Percentiles rank a stretch among this genome's conserved stretches.
Evolutionary conservation across 2,888 invertebrate genomes (phyloP).

Genomic region (Drosophila pegasa): DNA sequence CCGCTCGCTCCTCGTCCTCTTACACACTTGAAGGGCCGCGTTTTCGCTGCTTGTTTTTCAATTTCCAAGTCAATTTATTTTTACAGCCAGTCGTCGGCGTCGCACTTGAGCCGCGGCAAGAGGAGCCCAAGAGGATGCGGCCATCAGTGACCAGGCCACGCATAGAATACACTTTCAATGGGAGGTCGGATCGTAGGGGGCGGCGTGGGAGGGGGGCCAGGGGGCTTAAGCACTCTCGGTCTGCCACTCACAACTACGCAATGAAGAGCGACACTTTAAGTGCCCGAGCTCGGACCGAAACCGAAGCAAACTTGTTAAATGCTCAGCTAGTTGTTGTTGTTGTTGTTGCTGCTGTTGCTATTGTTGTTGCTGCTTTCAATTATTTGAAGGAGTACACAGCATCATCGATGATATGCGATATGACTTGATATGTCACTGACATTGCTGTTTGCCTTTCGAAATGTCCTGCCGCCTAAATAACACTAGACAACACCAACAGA

Average conservation of each 20-base stretch:
- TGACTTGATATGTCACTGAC: slow-evolving; percentile 53
- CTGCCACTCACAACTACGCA: slow-evolving; percentile 54
- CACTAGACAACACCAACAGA: slow-evolving; percentile 27
- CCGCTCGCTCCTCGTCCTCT: slow-evolving; percentile 41
- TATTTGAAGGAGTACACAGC: slow-evolving; percentile 37
- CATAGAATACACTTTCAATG: slow-evolving; percentile 23
- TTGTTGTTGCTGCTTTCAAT: slow-evolving; percentile 29
- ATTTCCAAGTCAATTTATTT: slow-evolving; percentile 81
- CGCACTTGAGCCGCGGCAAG: slow-evolving; percentile 45
- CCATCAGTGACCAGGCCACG: slow-evolving; percentile 46
- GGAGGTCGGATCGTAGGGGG: slow-evolving; percentile 24
- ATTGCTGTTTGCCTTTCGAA: slow-evolving; percentile 30
- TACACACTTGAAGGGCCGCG: slow-evolving; percentile 55
- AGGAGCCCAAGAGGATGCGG: slow-evolving; percentile 52
- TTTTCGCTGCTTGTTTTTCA: slow-evolving; percentile 67
- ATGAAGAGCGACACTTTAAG: slow-evolving; percentile 78
- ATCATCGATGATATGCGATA: slow-evolving; percentile 60
- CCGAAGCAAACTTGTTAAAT: slow-evolving; percentile 57
- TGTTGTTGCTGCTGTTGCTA: slow-evolving; percentile 5
- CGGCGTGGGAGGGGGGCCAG: slow-evolving; percentile 6
- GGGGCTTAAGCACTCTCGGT: slow-evolving; percentile 48
- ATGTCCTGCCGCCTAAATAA: slow-evolving; percentile 27
- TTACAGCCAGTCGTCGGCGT: slow-evolving; percentile 63
- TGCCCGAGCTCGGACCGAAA: slow-evolving; percentile 45
- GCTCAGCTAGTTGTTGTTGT: slow-evolving; percentile 22